Evolutionary conservation across 2,888 invertebrate species (phyloP).

Genomic region (Apoderus coryli): DNA sequence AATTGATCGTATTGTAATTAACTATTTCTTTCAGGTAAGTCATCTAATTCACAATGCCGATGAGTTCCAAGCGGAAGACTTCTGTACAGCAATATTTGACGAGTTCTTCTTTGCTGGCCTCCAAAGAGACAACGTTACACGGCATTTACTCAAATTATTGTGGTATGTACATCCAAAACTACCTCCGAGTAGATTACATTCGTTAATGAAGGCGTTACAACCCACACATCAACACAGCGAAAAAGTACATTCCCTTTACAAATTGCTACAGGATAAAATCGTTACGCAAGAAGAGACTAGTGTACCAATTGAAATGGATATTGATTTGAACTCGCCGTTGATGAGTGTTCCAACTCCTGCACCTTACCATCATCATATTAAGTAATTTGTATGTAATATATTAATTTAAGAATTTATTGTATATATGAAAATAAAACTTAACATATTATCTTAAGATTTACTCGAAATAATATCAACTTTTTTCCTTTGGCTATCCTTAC

Average conservation of each 20-base stretch:
- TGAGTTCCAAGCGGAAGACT: slow-evolving; percentile 86
- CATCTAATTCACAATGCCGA: slow-evolving; percentile 77
- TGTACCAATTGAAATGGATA: slow-evolving; percentile 42
- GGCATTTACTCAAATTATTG: slow-evolving; percentile 72
- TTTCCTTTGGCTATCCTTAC: too few species aligned
- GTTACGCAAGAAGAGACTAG: slow-evolving; percentile 52
- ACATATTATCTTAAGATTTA: too few species aligned
- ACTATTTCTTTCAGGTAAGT: slow-evolving; percentile 38
- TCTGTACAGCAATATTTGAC: slow-evolving; percentile 89
- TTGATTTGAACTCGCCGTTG: slow-evolving; percentile 66
- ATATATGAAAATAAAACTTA: too few species aligned
- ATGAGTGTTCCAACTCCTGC: slow-evolving; percentile 76
- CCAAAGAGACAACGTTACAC: slow-evolving; percentile 77
- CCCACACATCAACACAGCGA: slow-evolving; percentile 70
- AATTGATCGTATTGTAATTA: slow-evolving; percentile 1
- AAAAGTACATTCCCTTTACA: slow-evolving; percentile 66
- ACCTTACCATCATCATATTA: slow-evolving; percentile 40
- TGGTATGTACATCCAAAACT: slow-evolving; percentile 84
- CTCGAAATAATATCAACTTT: too few species aligned
- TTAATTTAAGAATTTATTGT: too few species aligned
- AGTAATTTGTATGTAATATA: slow-evolving; percentile 6
- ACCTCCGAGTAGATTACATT: slow-evolving; percentile 59
- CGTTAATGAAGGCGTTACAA: slow-evolving; percentile 67
- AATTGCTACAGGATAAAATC: slow-evolving; percentile 64
- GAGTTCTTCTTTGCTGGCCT: slow-evolving; percentile 88